Base-by-base conservation (phyloP, 1,140 invertebrate genomes). In the Lerema accius region DNA sequence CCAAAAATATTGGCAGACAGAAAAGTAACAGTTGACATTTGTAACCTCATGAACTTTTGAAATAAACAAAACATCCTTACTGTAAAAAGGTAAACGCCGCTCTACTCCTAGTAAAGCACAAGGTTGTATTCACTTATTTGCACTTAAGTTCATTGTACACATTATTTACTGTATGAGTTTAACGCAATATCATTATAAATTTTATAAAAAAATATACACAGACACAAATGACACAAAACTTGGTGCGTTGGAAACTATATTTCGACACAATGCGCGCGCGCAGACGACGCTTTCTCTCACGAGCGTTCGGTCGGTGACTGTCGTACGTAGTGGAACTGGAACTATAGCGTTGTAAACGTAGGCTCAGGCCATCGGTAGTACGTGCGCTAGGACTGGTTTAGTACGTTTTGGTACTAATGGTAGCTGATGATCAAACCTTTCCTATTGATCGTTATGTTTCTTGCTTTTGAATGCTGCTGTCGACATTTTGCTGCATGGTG, bases 381-480 rank as follows among this genome's bases (percentile, higher is more conserved):
- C 40, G 63, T 75, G 73, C 65, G 73, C 65, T 71, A 71, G 51
- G 74, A 84, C 82, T 82, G 79, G 80, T 84, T 83, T 81, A 58
- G 62, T 76, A 65, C 70, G 67, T 65, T 67, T 65, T 65, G 67
- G 71, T 76, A 73, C 71, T 56, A 75, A 69, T 68, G 65, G 62
- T 78, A 71, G 73, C 67, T 75, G 72, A 76, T 74, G 76, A 75
- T 69, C 80, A 75, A 71, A 60, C 62, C 63, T 68, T 68, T 76
- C 70, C 66, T 75, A 68, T 66, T 74, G 65, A 71, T 51, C 19
- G 66, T 67, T 23, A 5, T n/a, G n/a, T n/a, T n/a, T n/a, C n/a
- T 23, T 23, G 19, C 19, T 23, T 23, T 23, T 23, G 19, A 23
- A 62, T 48, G n/a, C n/a, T n/a, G n/a, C n/a, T n/a, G n/a, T n/a